A percentile compares a stretch with the other conserved stretches of the same genome.
phyloP scores from a whole-genome alignment of 2,797 vertebrate genomes.

The Sternotherus odoratus region DNA sequence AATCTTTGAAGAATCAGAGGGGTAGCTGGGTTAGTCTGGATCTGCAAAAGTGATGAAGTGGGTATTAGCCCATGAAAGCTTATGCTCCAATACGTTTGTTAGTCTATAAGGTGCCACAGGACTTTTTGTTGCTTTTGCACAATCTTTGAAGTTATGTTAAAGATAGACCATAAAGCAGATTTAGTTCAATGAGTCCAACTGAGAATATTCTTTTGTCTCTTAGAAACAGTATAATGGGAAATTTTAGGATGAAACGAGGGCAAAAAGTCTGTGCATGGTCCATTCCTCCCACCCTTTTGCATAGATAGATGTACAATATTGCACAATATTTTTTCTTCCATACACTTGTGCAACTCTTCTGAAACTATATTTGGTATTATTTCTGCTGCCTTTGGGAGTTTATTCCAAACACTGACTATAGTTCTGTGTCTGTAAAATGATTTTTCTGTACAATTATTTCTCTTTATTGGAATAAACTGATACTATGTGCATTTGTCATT shows the following conservation, averaged over 20 bases:
- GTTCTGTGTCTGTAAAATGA: background rate
- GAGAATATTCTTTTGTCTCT: conserved; percentile 58
- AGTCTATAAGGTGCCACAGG: too few species aligned
- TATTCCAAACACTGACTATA: background rate
- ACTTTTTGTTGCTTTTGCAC: background rate
- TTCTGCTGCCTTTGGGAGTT: background rate
- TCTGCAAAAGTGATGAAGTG: too few species aligned
- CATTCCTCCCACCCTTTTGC: conserved; percentile 6
- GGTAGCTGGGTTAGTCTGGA: too few species aligned
- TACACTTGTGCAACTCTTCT: background rate
- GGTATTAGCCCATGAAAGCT: too few species aligned
- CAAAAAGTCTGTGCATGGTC: conserved; percentile 30
- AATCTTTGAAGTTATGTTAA: conserved; percentile 67
- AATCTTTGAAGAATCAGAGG: conserved; percentile 55
- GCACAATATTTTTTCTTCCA: background rate
- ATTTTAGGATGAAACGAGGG: conserved; percentile 64
- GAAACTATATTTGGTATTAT: background rate
- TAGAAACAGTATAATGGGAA: conserved; percentile 44
- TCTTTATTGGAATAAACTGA: background rate
- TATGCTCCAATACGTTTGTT: too few species aligned
- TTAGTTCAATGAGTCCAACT: conserved; percentile 71
- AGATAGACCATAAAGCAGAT: conserved; percentile 71
- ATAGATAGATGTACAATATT: background rate
- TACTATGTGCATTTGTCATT: background rate
- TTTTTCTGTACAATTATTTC: background rate